phyloP scores from a whole-genome alignment of 2,797 vertebrate genomes.

The Staurois parvus region DNA sequence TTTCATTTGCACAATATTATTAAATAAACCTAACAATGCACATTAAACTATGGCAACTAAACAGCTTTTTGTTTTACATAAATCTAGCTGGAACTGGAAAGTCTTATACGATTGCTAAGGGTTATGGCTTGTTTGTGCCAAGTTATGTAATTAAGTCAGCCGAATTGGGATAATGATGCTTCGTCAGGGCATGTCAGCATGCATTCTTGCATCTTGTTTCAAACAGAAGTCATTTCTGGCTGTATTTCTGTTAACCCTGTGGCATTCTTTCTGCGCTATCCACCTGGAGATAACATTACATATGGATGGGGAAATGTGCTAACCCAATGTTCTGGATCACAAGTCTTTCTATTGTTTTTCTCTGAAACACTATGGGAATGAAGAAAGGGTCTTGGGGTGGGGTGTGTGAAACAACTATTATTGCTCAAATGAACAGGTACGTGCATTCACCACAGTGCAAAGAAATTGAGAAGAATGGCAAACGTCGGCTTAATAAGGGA shows the following conservation, averaged over 20 bases:
- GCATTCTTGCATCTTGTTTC: neutral
- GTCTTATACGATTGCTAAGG: neutral
- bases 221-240: neutral
- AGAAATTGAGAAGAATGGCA: too few species aligned
- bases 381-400: too few species aligned
- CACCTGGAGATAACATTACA: neutral
- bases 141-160: slow-evolving; percentile 3
- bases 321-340: too few species aligned
- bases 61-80: neutral
- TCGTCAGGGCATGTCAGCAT: slow-evolving; percentile 5
- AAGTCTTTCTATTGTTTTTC: too few species aligned
- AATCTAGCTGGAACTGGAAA: neutral
- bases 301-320: too few species aligned
- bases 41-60: neutral
- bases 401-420: too few species aligned
- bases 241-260: neutral
- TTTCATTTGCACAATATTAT: neutral
- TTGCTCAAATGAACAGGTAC: too few species aligned
- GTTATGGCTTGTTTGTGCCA: neutral
- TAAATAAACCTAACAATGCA: neutral
- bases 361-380: too few species aligned
- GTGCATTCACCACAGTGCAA: too few species aligned
- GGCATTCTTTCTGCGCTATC: neutral
- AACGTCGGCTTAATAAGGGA: too few species aligned
- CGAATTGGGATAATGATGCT: neutral